Base-by-base conservation (phyloP, 23 tunicate genomes). In the Diplosoma virens region DNA sequence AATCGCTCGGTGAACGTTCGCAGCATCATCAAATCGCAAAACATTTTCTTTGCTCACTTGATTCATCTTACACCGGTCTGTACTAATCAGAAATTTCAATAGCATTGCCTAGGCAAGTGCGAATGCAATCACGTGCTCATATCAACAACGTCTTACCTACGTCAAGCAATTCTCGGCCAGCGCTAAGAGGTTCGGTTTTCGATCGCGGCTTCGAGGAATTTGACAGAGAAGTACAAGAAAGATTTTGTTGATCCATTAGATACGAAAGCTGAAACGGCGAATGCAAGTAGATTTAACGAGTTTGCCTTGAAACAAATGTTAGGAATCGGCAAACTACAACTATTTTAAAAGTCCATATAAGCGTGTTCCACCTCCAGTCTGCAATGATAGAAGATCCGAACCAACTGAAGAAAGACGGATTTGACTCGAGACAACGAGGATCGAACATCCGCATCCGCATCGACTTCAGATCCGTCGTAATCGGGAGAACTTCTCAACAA, bases 231-330 rank as follows among this genome's bases (percentile, higher is more conserved):
- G 83, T 33, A 6, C 52, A 17, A 24, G 84, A 67, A 33, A 81
- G 35, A 23, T 75, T 83, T 66, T 92, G 97, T 63, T 92, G 97
- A 37, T 92, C 97, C 73, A 92, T 56, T 2, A 92, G 63, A 59
- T 92, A 92, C 22, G 92, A 85, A 9, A 92, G 66, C 96, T 89
- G 79, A 25, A 67, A 2, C 20, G n/a, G n/a, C n/a, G 52, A 45
- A 45, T 11, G 16, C 16, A 9, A 45, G 52, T 45, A 9, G 52
- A 45, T 45, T 9, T 11, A 45, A n/a, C n/a, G n/a, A n/a, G n/a
- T n/a, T n/a, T n/a, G n/a, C n/a, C n/a, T n/a, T n/a, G n/a, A n/a
- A n/a, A n/a, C n/a, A n/a, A n/a, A n/a, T n/a, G n/a, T n/a, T n/a
- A n/a, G n/a, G n/a, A n/a, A n/a, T n/a, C n/a, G n/a, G n/a, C n/a